These are phyloP conservation scores for Etia nguti DNA, from an alignment of 2,113 vertebrate genomes.

Conservation along the genomic window DNA sequence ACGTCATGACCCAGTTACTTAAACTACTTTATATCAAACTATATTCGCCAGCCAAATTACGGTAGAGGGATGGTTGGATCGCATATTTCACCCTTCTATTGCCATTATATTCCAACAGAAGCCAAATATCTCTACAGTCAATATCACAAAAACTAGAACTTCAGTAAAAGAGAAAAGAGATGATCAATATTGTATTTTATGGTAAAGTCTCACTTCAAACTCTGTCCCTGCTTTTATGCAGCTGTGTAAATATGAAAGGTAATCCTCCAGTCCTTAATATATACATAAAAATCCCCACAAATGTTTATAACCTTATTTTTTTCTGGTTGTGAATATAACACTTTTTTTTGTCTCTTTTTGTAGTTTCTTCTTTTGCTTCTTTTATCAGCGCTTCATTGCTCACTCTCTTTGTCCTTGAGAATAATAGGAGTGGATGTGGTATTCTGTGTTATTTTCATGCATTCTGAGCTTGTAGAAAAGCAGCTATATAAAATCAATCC, in stretches of 20 bases:
- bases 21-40: neutral
- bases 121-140: neutral
- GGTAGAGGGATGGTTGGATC: neutral
- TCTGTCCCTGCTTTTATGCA: neutral
- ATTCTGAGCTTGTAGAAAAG: slow-evolving; percentile 24
- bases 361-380: neutral
- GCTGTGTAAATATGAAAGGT: neutral
- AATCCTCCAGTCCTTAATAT: neutral
- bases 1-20: neutral
- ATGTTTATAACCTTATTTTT: neutral
- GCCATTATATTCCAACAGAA: neutral
- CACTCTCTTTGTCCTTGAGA: slow-evolving; percentile 27
- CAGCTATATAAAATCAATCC: slow-evolving; percentile 48
- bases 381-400: neutral
- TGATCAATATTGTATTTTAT: neutral
- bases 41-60: neutral
- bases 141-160: neutral
- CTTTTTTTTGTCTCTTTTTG: neutral
- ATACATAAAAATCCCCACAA: neutral
- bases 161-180: neutral
- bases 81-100: neutral
- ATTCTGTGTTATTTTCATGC: slow-evolving; percentile 42
- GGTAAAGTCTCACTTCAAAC: neutral
- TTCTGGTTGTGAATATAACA: neutral
- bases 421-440: slow-evolving; percentile 36